Conservation (phyloP, 2,888 invertebrate species). For the Drosophila koepferae region DNA sequence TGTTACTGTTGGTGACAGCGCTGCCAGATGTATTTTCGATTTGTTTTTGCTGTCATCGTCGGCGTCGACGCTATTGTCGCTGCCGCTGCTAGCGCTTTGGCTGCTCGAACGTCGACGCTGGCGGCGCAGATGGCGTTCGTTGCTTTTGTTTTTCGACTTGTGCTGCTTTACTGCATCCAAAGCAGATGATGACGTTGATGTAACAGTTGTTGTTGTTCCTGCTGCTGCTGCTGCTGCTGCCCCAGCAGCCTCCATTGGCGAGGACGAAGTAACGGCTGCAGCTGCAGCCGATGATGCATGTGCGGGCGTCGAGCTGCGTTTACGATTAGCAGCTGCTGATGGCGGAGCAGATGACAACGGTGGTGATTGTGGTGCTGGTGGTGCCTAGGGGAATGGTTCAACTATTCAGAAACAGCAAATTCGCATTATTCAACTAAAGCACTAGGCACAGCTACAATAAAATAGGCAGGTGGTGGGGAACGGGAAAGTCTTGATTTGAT, state of each 20-base stretch:
- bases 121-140: slow-evolving; percentile 41
- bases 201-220: not conserved
- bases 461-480: slow-evolving; percentile 6
- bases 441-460: slow-evolving; percentile 66
- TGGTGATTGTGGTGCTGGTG: slow-evolving; percentile 46
- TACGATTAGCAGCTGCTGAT: slow-evolving; percentile 17
- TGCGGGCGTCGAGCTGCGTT: slow-evolving; percentile 30
- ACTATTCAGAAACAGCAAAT: slow-evolving; percentile 87
- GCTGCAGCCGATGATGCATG: slow-evolving; percentile 15
- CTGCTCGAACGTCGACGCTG: slow-evolving; percentile 56
- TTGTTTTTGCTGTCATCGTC: slow-evolving; percentile 31
- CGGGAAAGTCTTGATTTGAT: slow-evolving; percentile 23
- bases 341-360: slow-evolving; percentile 10
- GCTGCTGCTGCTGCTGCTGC: slow-evolving; percentile 27
- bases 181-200: slow-evolving; percentile 23
- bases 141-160: slow-evolving; percentile 41
- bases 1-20: slow-evolving; percentile 16
- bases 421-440: slow-evolving; percentile 83
- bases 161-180: slow-evolving; percentile 20
- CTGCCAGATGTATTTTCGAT: slow-evolving; percentile 29
- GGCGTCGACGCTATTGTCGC: slow-evolving; percentile 22
- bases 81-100: slow-evolving; percentile 27
- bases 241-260: not conserved
- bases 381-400: slow-evolving; percentile 85
- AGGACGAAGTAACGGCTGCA: slow-evolving; percentile 10